phyloP scores from a whole-genome alignment of 2,797 vertebrate genomes.

The Pteronotus mesoamericanus region DNA sequence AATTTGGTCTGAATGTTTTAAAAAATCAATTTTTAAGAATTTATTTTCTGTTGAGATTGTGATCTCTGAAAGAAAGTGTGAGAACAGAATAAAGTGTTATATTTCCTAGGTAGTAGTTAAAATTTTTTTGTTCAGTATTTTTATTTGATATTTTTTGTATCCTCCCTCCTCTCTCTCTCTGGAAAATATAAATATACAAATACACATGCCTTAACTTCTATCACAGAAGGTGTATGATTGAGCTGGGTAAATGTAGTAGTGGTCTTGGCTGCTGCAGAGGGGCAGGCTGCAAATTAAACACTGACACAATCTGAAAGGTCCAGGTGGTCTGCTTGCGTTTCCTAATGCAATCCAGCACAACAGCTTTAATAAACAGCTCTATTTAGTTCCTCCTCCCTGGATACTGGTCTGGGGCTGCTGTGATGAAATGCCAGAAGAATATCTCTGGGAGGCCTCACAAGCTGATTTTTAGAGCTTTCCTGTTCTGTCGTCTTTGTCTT shows the following conservation, averaged over 20 bases:
- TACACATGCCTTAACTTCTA: slow-evolving; percentile 72
- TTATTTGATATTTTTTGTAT: slow-evolving; percentile 67
- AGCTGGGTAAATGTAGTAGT: slow-evolving; percentile 80
- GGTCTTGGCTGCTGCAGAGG: slow-evolving; percentile 81
- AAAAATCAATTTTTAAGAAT: slow-evolving; percentile 72
- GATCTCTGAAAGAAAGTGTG: slow-evolving; percentile 74
- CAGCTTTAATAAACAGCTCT: slow-evolving; percentile 91
- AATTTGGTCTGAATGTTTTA: slow-evolving; percentile 71
- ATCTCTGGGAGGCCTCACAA: slow-evolving; percentile 87
- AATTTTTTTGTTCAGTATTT: slow-evolving; percentile 74
- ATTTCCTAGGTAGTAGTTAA: slow-evolving; percentile 70
- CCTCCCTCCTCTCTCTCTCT: slow-evolving; percentile 60
- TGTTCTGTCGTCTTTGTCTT: slow-evolving; percentile 88
- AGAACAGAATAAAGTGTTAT: slow-evolving; percentile 72
- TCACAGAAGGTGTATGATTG: slow-evolving; percentile 78
- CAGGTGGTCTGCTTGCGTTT: slow-evolving; percentile 86
- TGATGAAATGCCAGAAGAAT: slow-evolving; percentile 90
- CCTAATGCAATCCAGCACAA: slow-evolving; percentile 88
- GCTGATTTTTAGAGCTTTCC: slow-evolving; percentile 87
- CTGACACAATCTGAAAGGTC: slow-evolving; percentile 86
- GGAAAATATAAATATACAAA: slow-evolving; percentile 53
- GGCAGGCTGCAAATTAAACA: slow-evolving; percentile 86
- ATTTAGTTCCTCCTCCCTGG: slow-evolving; percentile 87
- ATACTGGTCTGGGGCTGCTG: slow-evolving; percentile 86
- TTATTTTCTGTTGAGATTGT: slow-evolving; percentile 54